Evolutionary conservation across 1,140 invertebrate genomes (phyloP), one percentile per base, ranked within the genome.

Genomic region (Helicoverpa armigera): DNA sequence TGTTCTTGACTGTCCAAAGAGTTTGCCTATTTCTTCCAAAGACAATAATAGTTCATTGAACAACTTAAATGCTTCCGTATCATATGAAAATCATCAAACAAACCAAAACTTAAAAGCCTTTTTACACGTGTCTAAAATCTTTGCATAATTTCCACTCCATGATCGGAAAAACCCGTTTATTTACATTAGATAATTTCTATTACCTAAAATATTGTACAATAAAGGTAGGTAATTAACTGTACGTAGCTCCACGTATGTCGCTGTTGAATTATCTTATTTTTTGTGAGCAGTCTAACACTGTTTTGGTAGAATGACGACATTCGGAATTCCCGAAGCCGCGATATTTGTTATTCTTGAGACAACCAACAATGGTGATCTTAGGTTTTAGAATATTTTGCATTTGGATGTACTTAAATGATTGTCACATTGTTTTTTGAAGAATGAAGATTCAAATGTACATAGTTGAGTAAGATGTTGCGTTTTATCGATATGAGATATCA

Each of bases 181-280:
- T 50, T 69, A 48, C 65, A 23, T 69, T 50, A 18, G 65, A 53
- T 72, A 31, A 23, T 69, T 18, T 69, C 29, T 51, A 69, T 10
- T 23, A 69, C 10, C 18, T 13, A 43, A 2, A 29, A 7, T 65
- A 23, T 69, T 69, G 43, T 69, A 69, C 18, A 69, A 50, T 18
- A 65, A 43, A 65, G 11, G 5, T 50, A 16, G 51, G 65, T 69
- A 69, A 69, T 72, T 72, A 72, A 72, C 48, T 54, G 4, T 54
- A 29, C 23, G 69, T 72, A 54, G 54, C 16, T 73, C 53, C 53
- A 58, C 53, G 31, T n/a, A 56, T 73, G 70, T 56, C 53, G 16
- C 13, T 14, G 53, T 73, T n/a, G 31, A 61, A 61, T 75, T 77
- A 77, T 67, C 50, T 65, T 54, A 35, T 77, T 77, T 79, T 79